Evolutionary conservation across 2,797 vertebrate species (phyloP).

Genomic region (Ptychadena robeensis): DNA sequence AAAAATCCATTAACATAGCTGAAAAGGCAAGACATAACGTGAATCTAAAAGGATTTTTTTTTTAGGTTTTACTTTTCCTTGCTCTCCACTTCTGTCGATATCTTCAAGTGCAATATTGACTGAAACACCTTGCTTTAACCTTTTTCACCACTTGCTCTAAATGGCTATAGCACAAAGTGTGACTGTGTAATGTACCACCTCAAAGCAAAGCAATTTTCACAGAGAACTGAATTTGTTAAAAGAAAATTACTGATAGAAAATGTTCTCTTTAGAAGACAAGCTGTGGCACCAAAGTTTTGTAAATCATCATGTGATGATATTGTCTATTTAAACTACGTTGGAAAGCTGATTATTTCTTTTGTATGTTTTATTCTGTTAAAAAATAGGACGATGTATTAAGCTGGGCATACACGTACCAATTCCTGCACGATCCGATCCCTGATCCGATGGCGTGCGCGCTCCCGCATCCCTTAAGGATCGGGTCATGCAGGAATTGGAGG

Average conservation of each 20-base stretch:
- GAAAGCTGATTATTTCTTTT: no score
- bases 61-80: constrained; percentile 34
- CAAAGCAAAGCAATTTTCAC: constrained; percentile 56
- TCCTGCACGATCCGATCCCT: no score
- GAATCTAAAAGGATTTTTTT: constrained; percentile 6
- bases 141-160: constrained; percentile 60
- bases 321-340: neutral
- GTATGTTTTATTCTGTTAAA: no score
- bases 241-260: constrained; percentile 52
- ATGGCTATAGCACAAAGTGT: constrained; percentile 55
- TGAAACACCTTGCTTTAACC: constrained; percentile 57
- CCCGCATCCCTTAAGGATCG: no score
- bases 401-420: no score
- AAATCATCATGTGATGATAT: constrained; percentile 9
- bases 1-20: constrained; percentile 50
- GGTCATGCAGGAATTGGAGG: no score
- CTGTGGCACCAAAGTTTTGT: constrained; percentile 13
- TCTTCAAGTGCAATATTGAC: constrained; percentile 58
- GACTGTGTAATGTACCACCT: constrained; percentile 59
- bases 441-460: no score
- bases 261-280: constrained; percentile 47
- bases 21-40: constrained; percentile 21
- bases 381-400: no score
- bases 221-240: constrained; percentile 52
- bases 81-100: constrained; percentile 48